Base-by-base conservation (phyloP, 2,113 vertebrate genomes). In the Phodopus roborovskii region DNA sequence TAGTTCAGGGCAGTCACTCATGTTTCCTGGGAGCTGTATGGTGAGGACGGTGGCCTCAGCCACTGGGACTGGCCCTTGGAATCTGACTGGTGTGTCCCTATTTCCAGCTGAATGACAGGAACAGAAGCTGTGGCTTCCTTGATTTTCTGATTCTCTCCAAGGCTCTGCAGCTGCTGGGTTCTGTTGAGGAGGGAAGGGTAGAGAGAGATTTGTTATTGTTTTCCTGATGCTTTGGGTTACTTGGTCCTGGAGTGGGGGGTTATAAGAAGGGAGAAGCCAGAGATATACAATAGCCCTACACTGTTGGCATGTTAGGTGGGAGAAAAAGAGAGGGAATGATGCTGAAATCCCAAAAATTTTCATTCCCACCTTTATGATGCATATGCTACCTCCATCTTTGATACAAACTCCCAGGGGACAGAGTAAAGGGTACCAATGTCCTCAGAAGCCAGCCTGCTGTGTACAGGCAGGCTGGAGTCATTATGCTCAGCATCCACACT, bases 151-250 rank as follows among this genome's bases (percentile, higher is more conserved):
- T 94, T 94, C 90, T 92, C n/a, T 62, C 62, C n/a, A 11, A 60
- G 50, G 39, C 86, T 84, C 79, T 56, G 82, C 15, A 42, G 90
- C 84, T 62, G 45, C 90, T 86, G 60, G 64, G 36, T 86, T 92
- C 85, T 94, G 48, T 73, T 50, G 82, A 90, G 88, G 77, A 91
- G 50, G 60, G 30, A 71, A 88, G 48, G 62, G 22, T 7, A 22
- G 77, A 91, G 20, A 87, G 13, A 93, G 39, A 73, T 73, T 66
- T 73, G 26, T 94, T 93, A 94, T 48, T 97, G 86, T 74, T 97
- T 97, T 94, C 70, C 94, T 77, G 71, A 87, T 92, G 68, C 36
- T 92, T 95, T 92, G 26, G 0, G 82, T 82, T 86, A 42, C 92
- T 86, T 62, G 39, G 88, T 96, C 90, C 93, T 77, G 50, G 68